A percentile compares a stretch with the other conserved stretches of the same genome.
Evolutionary conservation across 2,113 vertebrate species (phyloP).

Genomic region (Circaetus cinerascens): DNA sequence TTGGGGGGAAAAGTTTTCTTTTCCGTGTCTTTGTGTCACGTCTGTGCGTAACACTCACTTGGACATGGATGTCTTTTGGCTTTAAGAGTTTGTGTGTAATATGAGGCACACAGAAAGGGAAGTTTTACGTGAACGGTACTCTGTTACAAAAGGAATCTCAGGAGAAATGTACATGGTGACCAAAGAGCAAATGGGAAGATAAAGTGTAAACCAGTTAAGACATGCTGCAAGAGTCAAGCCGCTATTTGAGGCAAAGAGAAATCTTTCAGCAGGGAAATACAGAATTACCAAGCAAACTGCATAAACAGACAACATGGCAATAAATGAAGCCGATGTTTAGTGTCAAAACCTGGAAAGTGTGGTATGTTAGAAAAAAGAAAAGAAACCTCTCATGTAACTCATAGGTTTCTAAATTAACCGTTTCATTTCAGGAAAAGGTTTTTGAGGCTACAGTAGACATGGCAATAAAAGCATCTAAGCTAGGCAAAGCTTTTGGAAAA

Average conservation of each 20-base stretch:
- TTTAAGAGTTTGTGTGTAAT: background rate
- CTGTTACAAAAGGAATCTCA: background rate
- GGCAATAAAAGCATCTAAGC: background rate
- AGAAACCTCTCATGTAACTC: background rate
- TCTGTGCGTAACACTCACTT: background rate
- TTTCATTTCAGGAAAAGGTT: background rate
- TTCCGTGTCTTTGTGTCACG: background rate
- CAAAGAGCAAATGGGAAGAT: background rate
- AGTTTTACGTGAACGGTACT: background rate
- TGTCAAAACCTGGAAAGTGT: background rate
- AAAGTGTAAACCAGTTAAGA: background rate
- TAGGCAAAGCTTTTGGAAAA: background rate
- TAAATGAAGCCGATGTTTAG: background rate
- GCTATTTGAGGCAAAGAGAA: background rate
- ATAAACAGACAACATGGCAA: background rate
- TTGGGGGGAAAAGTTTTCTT: background rate
- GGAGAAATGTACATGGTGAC: background rate
- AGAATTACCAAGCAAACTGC: background rate
- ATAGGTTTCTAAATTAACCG: background rate
- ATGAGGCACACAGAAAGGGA: background rate
- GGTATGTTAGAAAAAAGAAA: background rate
- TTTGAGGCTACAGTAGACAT: background rate
- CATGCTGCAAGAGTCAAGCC: background rate
- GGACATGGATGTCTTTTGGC: background rate
- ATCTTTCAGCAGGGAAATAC: background rate